Evolutionary conservation across 2,888 invertebrate genomes (phyloP), one percentile per base, ranked within the genome.

Genomic region (Lydus trimaculatus): DNA sequence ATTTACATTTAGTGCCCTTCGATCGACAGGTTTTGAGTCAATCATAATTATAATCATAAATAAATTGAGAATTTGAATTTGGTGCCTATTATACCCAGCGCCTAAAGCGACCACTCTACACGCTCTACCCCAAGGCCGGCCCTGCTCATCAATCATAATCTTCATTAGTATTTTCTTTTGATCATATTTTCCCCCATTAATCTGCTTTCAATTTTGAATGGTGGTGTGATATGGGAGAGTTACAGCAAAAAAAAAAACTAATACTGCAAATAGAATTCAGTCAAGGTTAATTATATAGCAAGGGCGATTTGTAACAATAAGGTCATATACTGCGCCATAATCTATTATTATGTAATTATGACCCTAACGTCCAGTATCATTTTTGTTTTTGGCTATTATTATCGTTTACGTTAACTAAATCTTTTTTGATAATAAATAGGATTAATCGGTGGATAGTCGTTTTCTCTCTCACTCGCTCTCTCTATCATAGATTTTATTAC

Each of bases 341-440:
- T 1, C n/a, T n/a, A 52, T 52, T 52, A 23, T 52, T 52, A 52
- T 11, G 13, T 52, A 52, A 52, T 52, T 52, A 52, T 13, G 23
- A 52, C 52, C 52, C 52, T 23, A 43, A 43, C 43, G 43, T 43
- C 36, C 36, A n/a, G n/a, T n/a, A n/a, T n/a, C n/a, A n/a, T n/a
- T n/a, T 15, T 15, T 36, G 4, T 36, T 36, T 36, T 8, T n/a
- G 48, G 20, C 20, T 17, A 20, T 48, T 20, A 9, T 20, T 48
- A 20, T 11, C 15, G 48, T 48, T 48, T 20, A 20, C 2, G 20
- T 11, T 9, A 9, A 11, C 9, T 5, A 20, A 11, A 48, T n/a
- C n/a, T n/a, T n/a, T n/a, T n/a, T n/a, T n/a, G n/a, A n/a, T n/a
- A n/a, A n/a, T n/a, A n/a, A n/a, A n/a, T n/a, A n/a, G n/a, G n/a